phyloP scores from a whole-genome alignment of 2,888 invertebrate genomes.

The Diarsia dahlii region DNA sequence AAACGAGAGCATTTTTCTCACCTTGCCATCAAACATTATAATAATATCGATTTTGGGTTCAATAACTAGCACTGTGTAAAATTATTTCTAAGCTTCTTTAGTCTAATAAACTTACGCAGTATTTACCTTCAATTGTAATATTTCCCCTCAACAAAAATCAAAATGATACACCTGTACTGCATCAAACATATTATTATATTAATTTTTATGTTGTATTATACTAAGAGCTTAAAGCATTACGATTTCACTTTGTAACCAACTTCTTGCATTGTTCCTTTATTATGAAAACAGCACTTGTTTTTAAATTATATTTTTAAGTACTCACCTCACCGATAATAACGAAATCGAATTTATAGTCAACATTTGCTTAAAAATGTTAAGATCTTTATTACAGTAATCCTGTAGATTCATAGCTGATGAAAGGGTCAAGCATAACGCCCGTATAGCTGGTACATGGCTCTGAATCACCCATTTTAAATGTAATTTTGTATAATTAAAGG shows the following conservation, averaged over 20 bases:
- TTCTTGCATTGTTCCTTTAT: conserved; percentile 1
- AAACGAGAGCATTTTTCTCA: too few relatives aligned
- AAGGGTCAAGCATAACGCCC: background rate
- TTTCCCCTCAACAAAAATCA: background rate
- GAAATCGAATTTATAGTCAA: conserved; percentile 11
- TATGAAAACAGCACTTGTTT: conserved; percentile 16
- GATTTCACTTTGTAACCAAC: conserved; percentile 54
- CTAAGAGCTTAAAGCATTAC: conserved; percentile 54
- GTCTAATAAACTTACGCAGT: background rate
- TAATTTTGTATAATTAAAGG: background rate
- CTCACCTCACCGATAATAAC: conserved; percentile 2
- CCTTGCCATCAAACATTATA: too few relatives aligned
- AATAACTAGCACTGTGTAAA: background rate
- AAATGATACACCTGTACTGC: conserved; percentile 53
- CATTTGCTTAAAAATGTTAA: background rate
- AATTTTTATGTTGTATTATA: conserved; percentile 45
- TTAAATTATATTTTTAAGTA: conserved; percentile 19
- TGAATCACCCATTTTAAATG: background rate
- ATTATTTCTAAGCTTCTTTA: background rate
- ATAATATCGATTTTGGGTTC: background rate
- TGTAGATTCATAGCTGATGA: background rate
- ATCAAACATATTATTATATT: conserved; percentile 28
- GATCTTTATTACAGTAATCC: background rate
- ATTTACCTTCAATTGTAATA: background rate
- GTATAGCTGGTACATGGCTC: background rate